Evolutionary conservation across 30 jellyfish, hydroid and myxozoan species (phyloP), one percentile per base, ranked within the genome.

Genomic region (Hydractinia echinata): DNA sequence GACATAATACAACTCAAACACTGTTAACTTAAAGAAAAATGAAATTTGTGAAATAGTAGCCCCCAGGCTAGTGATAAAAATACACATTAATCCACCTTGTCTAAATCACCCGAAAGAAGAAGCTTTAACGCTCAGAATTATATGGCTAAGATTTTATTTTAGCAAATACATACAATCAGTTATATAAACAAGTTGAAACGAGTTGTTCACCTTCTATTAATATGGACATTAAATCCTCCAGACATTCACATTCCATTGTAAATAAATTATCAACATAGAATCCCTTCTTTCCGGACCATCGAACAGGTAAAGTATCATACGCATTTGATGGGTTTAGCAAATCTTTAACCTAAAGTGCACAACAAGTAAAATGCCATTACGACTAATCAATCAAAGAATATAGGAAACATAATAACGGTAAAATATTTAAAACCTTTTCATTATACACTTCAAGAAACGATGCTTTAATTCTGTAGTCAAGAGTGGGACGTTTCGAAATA

Each of bases 361-460:
- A 64, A 30, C 44, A 30, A 30, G 44, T 30, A 30, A 30, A 30
- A 30, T 30, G 44, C 2, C 44, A 30, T 30, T 0, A 30, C 48
- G 48, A 15, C n/a, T 68, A 20, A 68, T 14, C 79, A 14, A 68
- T 13, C 21, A 20, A 21, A 68, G 50, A 14, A 15, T 14, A 11
- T 14, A 49, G 21, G 16, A 64, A 11, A 61, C 61, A 9, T n/a
- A 21, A 64, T 67, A 53, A 10, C 30, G 4, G 71, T 44, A 44
- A 54, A 64, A 79, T 55, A 51, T 51, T 15, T 15, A 80, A 19
- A 68, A 92, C 98, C 95, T 92, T 92, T 92, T 92, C 98, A 64
- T 92, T 92, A 82, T 92, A 92, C 39, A 92, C 96, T 87, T 92
- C 98, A 18, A 92, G 85, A 73, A 71, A 92, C 3, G 98, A 83